Evolutionary conservation across 2,888 invertebrate species (phyloP).

Genomic region (Apoda limacodes): DNA sequence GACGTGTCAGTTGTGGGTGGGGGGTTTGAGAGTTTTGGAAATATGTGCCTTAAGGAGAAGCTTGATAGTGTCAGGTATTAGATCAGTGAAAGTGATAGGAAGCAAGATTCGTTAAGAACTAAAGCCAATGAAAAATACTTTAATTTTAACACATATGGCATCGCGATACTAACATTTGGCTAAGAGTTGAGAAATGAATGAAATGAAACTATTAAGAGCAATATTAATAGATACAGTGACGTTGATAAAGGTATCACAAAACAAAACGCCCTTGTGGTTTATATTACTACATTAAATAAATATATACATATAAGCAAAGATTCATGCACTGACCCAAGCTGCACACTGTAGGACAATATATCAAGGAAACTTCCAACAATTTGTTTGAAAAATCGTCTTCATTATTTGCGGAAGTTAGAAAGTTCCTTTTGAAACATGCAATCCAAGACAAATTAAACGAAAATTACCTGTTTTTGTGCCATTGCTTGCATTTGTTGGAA

Average conservation of each 20-base stretch:
- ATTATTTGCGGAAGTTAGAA: slow-evolving; percentile 20
- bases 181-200: slow-evolving; percentile 58
- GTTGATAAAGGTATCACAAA: slow-evolving; percentile 70
- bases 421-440: slow-evolving; percentile 32
- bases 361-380: no score
- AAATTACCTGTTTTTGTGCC: slow-evolving; percentile 93
- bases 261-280: slow-evolving; percentile 65
- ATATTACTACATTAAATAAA: slow-evolving; percentile 41
- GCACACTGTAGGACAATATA: no score
- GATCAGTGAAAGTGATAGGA: slow-evolving; percentile 51
- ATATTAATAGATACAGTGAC: slow-evolving; percentile 65
- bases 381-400: slow-evolving; percentile 10
- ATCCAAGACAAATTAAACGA: slow-evolving; percentile 27
- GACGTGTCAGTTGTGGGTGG: slow-evolving; percentile 37
- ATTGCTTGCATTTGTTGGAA: slow-evolving; percentile 97
- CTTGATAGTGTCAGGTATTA: slow-evolving; percentile 53
- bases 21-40: slow-evolving; percentile 32
- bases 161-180: slow-evolving; percentile 61
- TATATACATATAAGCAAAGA: slow-evolving; percentile 21
- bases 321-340: no score
- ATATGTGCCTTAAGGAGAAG: slow-evolving; percentile 54
- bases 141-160: slow-evolving; percentile 45
- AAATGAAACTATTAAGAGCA: slow-evolving; percentile 67
- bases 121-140: slow-evolving; percentile 46
- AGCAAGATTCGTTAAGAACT: slow-evolving; percentile 49